A percentile compares a stretch with the other conserved stretches of the same genome.
Conservation (phyloP, 1,140 invertebrate genomes). For the Drosophila gunungcola region DNA sequence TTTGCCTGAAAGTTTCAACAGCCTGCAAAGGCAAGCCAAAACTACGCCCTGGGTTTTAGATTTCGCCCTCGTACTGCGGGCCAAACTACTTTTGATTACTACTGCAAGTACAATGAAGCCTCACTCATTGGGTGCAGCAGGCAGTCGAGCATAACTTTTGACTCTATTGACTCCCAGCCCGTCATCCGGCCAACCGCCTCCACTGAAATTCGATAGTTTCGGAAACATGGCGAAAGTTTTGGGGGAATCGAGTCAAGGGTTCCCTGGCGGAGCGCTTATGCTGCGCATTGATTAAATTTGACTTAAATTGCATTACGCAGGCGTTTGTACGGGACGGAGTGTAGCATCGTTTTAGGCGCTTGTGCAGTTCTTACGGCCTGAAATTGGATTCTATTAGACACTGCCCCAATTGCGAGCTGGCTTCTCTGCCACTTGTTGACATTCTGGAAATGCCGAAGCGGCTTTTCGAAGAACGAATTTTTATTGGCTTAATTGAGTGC, state of each 20-base stretch:
- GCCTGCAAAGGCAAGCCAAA: constrained; percentile 48
- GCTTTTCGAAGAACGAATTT: constrained; percentile 41
- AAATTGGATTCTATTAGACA: constrained; percentile 67
- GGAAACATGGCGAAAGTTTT: constrained; percentile 64
- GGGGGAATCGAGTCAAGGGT: constrained; percentile 18
- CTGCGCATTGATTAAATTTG: constrained; percentile 80
- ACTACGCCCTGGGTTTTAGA: constrained; percentile 55
- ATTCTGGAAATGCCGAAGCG: constrained; percentile 23
- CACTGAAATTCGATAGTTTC: constrained; percentile 64
- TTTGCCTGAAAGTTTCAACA: constrained; percentile 70
- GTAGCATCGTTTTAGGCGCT: constrained; percentile 54
- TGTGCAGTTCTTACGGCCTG: constrained; percentile 59
- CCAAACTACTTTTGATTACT: constrained; percentile 81
- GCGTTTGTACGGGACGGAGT: constrained; percentile 25
- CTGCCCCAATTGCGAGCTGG: background rate
- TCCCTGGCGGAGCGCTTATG: constrained; percentile 48
- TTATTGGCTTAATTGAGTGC: constrained; percentile 69
- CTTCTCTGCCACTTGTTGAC: constrained; percentile 62
- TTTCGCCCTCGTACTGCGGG: constrained; percentile 41
- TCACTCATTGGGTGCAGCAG: constrained; percentile 57
- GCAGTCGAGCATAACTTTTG: constrained; percentile 75
- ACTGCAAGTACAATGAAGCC: constrained; percentile 61
- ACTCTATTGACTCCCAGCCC: constrained; percentile 60
- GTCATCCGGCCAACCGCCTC: background rate
- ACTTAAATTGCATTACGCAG: constrained; percentile 74